Evolutionary conservation across 2,113 vertebrate species (phyloP), one percentile per base, ranked within the genome.

Genomic region (Strix uralensis): DNA sequence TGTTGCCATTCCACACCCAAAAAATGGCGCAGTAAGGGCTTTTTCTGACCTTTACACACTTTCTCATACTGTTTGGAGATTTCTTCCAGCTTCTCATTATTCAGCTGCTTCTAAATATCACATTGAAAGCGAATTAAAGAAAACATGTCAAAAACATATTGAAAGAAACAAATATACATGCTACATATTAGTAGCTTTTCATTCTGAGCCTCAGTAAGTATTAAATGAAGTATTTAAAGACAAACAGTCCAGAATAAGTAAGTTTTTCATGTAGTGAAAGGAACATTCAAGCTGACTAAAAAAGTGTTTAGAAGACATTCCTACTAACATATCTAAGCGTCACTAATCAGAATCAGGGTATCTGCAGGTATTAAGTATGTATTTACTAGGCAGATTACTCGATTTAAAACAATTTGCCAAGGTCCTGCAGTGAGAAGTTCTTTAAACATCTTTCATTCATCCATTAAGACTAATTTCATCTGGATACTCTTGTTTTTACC

Each of bases 41-140:
- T 42, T 91, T 95, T 61, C 96, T 97, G 90, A 99, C 99, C 99
- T 98, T 98, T 96, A 88, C 96, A 86, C 25, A 98, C 73, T 86
- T 97, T 98, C 93, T 99, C 98, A 13, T 99, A 98, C 36, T 97
- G 98, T 46, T 97, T 95, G 9, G 91, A 79, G 5, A 97, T 57
- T 91, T 98, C 98, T 70, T 99, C 97, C n/a, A 95, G 72, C 75
- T 98, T 99, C n/a, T 96, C 89, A 59, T 97, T 97, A 52, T 92
- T 98, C 5, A 97, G 88, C 52, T 97, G 97, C 40, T 99, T 98
- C 99, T 99, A 90, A n/a, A 97, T 84, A 84, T 66, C 40, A 88
- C 13, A 91, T 81, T 72, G 26, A 96, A 84, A 89, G 57, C 25
- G 69, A 90, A 86, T 88, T 85, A 95, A 63, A 67, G 51, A 66